Base-by-base conservation (phyloP, 1,140 invertebrate species). In the Aphidius ervi region DNA sequence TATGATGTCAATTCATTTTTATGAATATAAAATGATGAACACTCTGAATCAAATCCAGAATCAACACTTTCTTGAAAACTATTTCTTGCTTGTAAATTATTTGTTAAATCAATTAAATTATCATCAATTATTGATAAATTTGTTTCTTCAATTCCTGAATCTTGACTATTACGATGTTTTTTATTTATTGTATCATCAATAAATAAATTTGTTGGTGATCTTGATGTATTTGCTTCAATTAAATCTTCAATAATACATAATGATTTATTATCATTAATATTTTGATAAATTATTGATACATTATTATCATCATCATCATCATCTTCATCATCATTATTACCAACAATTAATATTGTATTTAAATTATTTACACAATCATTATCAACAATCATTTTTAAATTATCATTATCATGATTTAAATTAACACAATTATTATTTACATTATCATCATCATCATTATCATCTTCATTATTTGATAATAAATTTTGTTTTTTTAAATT, bases 31-130 rank as follows among this genome's bases (percentile, higher is more conserved):
- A 68, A 64, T 9, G 68, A 71, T n/a, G 69, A 71, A 58, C 68
- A 72, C 50, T 72, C 71, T 6, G 70, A 70, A 46, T 70, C 68
- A 50, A 70, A 72, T 23, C 64, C 69, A 9, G 69, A 70, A 48
- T 70, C 67, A 31, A 70, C 48, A 43, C 67, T 69, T 50, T 71
- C 70, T 58, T 72, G 65, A 37, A 70, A 70, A 16, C 57, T 65
- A 16, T 64, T 63, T 31, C 61, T 52, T 1, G 45, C 57, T 5
- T 64, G 58, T 23, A 20, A 41, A 20, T 39, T 10, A 10, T 46
- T 62, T 6, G 16, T 46, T 40, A 61, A 49, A 31, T 31, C 23
- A 31, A 31, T 31, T 31, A 31, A 20, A 65, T 57, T 46, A 20
- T 68, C 65, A 16, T 66, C 65, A 4, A 53, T 10, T 10, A 68